phyloP scores from a whole-genome alignment of 2,888 invertebrate species.

The Drosophila ustulata region DNA sequence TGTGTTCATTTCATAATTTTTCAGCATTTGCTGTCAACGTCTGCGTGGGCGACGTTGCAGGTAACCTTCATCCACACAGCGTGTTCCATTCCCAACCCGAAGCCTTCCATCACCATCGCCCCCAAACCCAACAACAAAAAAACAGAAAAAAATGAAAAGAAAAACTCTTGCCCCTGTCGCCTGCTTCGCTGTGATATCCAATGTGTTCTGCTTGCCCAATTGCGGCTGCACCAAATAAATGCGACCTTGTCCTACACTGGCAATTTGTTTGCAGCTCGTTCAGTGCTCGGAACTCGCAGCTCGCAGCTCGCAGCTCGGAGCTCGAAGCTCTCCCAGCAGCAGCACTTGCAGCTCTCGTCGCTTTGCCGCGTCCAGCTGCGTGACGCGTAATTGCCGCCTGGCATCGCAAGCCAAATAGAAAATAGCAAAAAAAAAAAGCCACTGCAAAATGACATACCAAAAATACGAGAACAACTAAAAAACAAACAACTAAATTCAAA shows the following conservation, averaged over 20 bases:
- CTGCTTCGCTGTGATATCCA: constrained; percentile 1
- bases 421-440: constrained; percentile 20
- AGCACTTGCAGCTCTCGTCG: constrained; percentile 30
- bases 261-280: constrained; percentile 61
- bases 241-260: constrained; percentile 80
- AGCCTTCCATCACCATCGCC: not conserved
- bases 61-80: constrained; percentile 71
- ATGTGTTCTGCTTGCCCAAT: constrained; percentile 64
- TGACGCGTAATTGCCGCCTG: constrained; percentile 72
- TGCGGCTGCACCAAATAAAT: constrained; percentile 75
- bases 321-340: constrained; percentile 14
- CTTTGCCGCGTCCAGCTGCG: constrained; percentile 70
- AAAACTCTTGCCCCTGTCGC: not conserved
- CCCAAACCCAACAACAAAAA: not conserved
- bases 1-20: constrained; percentile 76
- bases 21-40: constrained; percentile 60
- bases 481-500: constrained; percentile 18
- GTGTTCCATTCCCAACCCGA: constrained; percentile 11
- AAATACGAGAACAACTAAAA: constrained; percentile 6
- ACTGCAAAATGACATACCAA: constrained; percentile 9
- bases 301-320: constrained; percentile 19
- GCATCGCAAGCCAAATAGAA: constrained; percentile 41
- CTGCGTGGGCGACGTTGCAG: constrained; percentile 50
- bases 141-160: no score
- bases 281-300: constrained; percentile 36